These are phyloP conservation scores for Agonum fuliginosum DNA, from an alignment of 2,888 invertebrate genomes.

Conservation along the genomic window DNA sequence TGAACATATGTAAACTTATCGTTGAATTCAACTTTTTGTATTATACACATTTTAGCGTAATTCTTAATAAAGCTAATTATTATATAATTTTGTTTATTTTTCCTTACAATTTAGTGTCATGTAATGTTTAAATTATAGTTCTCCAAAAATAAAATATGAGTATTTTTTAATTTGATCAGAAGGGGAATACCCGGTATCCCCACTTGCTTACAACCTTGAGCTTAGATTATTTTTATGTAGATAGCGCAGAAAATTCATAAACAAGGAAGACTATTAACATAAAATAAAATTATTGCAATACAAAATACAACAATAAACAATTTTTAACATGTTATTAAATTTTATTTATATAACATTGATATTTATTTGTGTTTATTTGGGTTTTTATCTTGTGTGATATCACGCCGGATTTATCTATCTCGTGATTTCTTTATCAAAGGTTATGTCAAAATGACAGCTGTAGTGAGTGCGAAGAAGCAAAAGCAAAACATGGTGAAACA, in stretches of 20 bases:
- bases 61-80: conserved; percentile 60
- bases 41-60: conserved; percentile 59
- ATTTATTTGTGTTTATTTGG: not conserved
- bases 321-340: conserved; percentile 19
- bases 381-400: too few relatives aligned
- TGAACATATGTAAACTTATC: conserved; percentile 59
- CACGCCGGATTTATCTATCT: not conserved
- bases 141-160: too few relatives aligned
- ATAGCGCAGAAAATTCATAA: too few relatives aligned
- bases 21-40: conserved; percentile 57
- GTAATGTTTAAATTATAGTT: too few relatives aligned
- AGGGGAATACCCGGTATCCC: too few relatives aligned
- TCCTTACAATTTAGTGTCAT: too few relatives aligned
- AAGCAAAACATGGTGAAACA: too few relatives aligned
- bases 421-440: not conserved
- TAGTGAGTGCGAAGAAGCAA: too few relatives aligned
- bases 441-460: not conserved
- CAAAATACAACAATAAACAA: not conserved
- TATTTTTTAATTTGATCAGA: too few relatives aligned
- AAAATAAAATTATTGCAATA: not conserved
- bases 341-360: not conserved
- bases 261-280: too few relatives aligned
- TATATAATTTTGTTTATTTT: conserved; percentile 25
- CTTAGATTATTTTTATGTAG: too few relatives aligned
- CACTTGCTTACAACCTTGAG: too few relatives aligned